Base-by-base conservation (phyloP, 2,113 vertebrate species). In the Bubo scandiacus region DNA sequence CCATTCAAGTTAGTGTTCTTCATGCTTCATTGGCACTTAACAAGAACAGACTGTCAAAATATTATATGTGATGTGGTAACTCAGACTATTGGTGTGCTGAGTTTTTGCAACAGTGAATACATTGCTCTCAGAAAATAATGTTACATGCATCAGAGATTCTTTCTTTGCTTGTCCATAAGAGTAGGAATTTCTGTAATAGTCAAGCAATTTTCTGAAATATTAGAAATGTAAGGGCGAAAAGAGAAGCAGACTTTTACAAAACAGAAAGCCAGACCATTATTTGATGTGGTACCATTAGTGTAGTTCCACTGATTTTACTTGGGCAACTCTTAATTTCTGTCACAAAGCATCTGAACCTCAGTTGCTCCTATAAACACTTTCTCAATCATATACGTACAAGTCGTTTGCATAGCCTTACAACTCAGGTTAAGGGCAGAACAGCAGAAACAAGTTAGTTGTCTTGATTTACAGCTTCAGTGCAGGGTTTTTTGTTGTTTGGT, bases 21-120 rank as follows among this genome's bases (percentile, higher is more conserved):
- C 71, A 55, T 74, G 81, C n/a, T 94, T 86, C 71, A 49, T 17
- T 89, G 86, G 13, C 59, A 49, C 74, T 94, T 86, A 86, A 62
- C 71, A 92, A 82, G 70, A 78, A 38, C 40, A 55, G 27, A 42
- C 59, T 94, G 85, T 92, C 88, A 92, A 82, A 94, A 74, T 86
- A 88, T 59, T 82, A 11, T 54, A 27, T 43, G 11, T 79, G 49
- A 59, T 59, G 55, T 38, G 40, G 38, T 79, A 79, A 82, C 77
- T 89, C 11, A 63, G n/a, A 40, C 40, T 43, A 10, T 30, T 34
- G 45, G 38, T 54, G 13, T 43, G 65, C 18, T 82, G 38, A 73
- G 32, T 17, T 89, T 82, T 89, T 61, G 26, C 32, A 51, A 4
- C 29, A 27, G 20, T 63, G 63, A 85, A 73, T 70, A 49, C 6